phyloP scores from a whole-genome alignment of 2,797 vertebrate species.

The Geotrypetes seraphini region DNA sequence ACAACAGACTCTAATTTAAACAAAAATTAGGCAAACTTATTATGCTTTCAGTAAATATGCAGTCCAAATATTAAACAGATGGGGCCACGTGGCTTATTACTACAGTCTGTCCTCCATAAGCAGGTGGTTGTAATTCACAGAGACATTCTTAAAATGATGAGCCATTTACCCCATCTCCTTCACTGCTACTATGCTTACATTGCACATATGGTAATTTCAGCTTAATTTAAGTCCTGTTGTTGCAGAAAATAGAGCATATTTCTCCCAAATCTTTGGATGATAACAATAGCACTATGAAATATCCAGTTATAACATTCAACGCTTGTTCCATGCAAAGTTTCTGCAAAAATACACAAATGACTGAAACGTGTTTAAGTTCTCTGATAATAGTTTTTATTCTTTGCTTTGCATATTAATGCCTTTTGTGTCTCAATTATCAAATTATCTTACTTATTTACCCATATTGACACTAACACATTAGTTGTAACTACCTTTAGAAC shows the following conservation, averaged over 20 bases:
- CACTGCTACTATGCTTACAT: background rate
- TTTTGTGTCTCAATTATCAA: too few species aligned
- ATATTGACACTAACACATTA: too few species aligned
- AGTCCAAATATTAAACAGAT: constrained; percentile 35
- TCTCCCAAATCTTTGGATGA: background rate
- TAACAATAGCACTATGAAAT: too few species aligned
- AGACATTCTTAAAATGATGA: too few species aligned
- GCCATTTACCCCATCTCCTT: constrained; percentile 25
- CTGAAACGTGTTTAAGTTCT: too few species aligned
- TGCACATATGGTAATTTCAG: constrained; percentile 34
- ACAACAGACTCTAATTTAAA: constrained; percentile 27
- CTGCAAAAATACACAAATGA: too few species aligned
- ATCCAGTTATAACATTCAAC: too few species aligned
- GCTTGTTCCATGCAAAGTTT: too few species aligned
- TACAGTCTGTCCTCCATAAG: constrained; percentile 21
- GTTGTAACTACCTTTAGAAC: too few species aligned
- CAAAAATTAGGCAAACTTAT: constrained; percentile 18
- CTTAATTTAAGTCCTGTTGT: constrained; percentile 26
- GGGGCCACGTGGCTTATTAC: constrained; percentile 21
- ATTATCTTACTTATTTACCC: too few species aligned
- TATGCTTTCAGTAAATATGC: constrained; percentile 21
- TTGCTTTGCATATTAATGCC: too few species aligned
- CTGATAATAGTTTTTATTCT: too few species aligned
- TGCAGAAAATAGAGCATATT: constrained; percentile 7
- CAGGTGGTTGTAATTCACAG: constrained; percentile 25